Percentiles rank a stretch among this genome's conserved stretches.
Evolutionary conservation across 2,113 vertebrate genomes (phyloP).

Genomic region (Urocolius indicus): DNA sequence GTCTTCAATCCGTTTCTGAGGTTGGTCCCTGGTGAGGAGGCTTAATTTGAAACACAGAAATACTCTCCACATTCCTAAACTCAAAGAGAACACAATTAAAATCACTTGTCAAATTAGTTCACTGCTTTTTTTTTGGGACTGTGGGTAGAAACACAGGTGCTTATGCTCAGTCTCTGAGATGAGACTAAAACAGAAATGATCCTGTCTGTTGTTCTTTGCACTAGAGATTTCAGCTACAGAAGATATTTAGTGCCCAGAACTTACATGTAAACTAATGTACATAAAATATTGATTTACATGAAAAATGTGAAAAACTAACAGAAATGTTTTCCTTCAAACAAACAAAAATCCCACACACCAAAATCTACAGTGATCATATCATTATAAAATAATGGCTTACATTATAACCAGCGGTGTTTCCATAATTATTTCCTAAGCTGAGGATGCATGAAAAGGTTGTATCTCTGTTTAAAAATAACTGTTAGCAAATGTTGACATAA

Average conservation of each 20-base stretch:
- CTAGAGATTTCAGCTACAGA: background rate
- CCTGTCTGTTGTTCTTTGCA: background rate
- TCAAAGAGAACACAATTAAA: conserved; percentile 20
- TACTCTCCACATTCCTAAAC: background rate
- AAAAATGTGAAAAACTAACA: background rate
- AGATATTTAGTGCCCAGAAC: background rate
- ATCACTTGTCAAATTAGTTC: background rate
- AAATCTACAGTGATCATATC: background rate
- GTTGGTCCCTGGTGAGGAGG: conserved; percentile 8
- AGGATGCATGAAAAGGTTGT: background rate
- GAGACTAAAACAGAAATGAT: fast-evolving
- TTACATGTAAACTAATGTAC: background rate
- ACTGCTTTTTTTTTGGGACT: background rate
- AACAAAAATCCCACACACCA: background rate
- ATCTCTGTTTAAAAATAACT: background rate
- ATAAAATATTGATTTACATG: background rate
- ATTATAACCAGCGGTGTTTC: background rate
- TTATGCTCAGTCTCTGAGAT: background rate
- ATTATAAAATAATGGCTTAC: background rate
- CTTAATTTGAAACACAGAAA: conserved; percentile 40
- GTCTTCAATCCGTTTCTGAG: conserved; percentile 22
- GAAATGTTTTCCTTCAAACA: background rate
- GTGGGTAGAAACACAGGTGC: background rate
- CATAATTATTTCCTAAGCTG: background rate
- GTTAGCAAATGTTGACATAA: background rate